Evolutionary conservation across 2,888 invertebrate genomes (phyloP).

Genomic region (Acanthosoma haemorrhoidale): DNA sequence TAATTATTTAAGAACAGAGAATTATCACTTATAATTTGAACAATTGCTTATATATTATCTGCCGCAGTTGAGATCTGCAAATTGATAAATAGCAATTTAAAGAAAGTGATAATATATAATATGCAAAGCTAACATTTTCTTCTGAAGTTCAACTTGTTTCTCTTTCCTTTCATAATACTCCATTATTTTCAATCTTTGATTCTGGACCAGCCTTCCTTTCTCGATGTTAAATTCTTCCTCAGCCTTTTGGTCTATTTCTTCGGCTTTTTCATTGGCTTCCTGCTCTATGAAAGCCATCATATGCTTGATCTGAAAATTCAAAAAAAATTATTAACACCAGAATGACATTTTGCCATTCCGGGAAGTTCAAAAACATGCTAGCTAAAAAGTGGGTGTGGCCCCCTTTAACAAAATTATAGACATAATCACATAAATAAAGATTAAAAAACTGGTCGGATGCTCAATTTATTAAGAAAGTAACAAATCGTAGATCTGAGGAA

Average conservation of each 20-base stretch:
- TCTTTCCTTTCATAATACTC: constrained; percentile 99
- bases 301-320: constrained; percentile 74
- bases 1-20: too few species aligned
- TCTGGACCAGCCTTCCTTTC: constrained; percentile 96
- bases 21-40: too few species aligned
- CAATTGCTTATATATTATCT: too few species aligned
- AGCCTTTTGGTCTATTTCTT: constrained; percentile 99
- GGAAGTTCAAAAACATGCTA: not conserved
- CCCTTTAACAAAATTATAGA: not conserved
- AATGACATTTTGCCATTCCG: not conserved
- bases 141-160: constrained; percentile 97
- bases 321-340: not conserved
- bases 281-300: constrained; percentile 99
- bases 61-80: too few species aligned
- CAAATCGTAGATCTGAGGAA: not conserved
- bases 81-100: too few species aligned
- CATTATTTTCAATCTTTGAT: constrained; percentile 98
- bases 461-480: not conserved
- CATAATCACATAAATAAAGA: too few species aligned
- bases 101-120: too few species aligned
- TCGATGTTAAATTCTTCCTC: constrained; percentile 99
- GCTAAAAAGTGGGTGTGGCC: constrained; percentile 36
- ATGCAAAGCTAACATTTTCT: constrained; percentile 80
- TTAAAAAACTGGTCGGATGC: too few species aligned
- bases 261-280: constrained; percentile 99